Evolutionary conservation across 2,888 invertebrate genomes (phyloP), one percentile per base, ranked within the genome.

Genomic region (Alsophila aescularia): DNA sequence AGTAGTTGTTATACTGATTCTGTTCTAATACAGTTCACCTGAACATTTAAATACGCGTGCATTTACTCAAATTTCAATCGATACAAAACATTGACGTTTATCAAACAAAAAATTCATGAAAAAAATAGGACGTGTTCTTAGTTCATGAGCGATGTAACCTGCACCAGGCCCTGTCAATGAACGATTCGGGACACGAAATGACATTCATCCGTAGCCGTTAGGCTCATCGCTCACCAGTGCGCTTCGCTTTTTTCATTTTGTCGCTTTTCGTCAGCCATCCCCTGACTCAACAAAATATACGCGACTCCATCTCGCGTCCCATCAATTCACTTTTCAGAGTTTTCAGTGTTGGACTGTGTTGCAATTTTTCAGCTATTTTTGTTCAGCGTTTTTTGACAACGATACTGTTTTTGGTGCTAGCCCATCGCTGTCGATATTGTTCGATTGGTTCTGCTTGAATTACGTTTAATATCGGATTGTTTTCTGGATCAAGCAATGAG

Each of bases 321-420:
- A 70, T 72, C 72, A 67, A 72, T 72, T 70, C 67, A 65, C 66
- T 72, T 67, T 63, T 56, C 56, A 48, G 53, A 62, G 53, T 62
- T 59, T 61, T 58, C 58, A 41, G 52, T 57, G 60, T 62, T 41
- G 49, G 55, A 64, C 68, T 66, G 62, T 66, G 66, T 70, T 65
- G 73, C 72, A 65, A 73, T 73, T 72, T 72, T 73, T 69, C 68
- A 62, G 64, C 55, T 56, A 56, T 63, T 71, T 72, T 70, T 72
- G 65, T 66, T 65, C 58, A 55, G 41, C 40, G 29, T 62, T 67
- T 54, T 63, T 59, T 59, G 54, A 52, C 47, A 63, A 52, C 56
- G 61, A 67, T 61, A 59, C 48, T 52, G 45, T 60, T 50, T 52
- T 42, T 55, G 1, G 54, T 54, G 52, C 32, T 49, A 42, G 47